Base-by-base conservation (phyloP, 2,113 vertebrate genomes). In the Spea bombifrons region DNA sequence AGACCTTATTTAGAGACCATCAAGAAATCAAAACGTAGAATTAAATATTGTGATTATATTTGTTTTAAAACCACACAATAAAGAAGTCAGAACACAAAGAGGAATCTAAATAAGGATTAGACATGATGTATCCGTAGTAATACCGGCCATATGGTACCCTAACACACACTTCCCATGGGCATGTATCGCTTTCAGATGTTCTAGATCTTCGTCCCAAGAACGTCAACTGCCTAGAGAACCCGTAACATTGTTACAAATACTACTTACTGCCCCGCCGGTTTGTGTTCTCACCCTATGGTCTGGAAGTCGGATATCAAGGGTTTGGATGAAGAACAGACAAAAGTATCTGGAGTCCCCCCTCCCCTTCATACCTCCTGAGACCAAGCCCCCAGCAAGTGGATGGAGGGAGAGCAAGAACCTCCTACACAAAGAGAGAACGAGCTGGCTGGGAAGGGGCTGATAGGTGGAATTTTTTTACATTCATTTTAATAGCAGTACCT, bases 241-340 rank as follows among this genome's bases (percentile, higher is more conserved):
- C 53, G 50, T 16, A 46, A 70, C n/a, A 52, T 17, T 52, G 68
- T 48, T 30, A 30, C 30, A 50, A 48, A 8, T 52, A 69, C 76
- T 79, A 76, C 76, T 79, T 8, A 66, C 70, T 69, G 49, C n/a
- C 47, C 46, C 17, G 71, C 55, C 47, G 3, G 8, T 17, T 71
- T 17, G 15, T 13, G 76, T 66, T 46, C 45, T 45, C 8, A 8
- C n/a, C 17, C 10, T 53, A 50, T 70, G 55, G 76, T 66, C 61
- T 66, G 69, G 70, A 79, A 65, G 53, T 73, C 70, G 65, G 47
- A 61, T 66, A 79, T 73, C 76, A 66, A 79, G 70, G 61, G 76
- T 73, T 78, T 78, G 68, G 68, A 52, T 78, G 57, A 47, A 77
- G 17, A 77, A 64, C 57, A 78, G 55, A 79, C 70, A 79, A 79